phyloP scores from a whole-genome alignment of 1,140 invertebrate genomes.

The Drosophila malerkotliana region DNA sequence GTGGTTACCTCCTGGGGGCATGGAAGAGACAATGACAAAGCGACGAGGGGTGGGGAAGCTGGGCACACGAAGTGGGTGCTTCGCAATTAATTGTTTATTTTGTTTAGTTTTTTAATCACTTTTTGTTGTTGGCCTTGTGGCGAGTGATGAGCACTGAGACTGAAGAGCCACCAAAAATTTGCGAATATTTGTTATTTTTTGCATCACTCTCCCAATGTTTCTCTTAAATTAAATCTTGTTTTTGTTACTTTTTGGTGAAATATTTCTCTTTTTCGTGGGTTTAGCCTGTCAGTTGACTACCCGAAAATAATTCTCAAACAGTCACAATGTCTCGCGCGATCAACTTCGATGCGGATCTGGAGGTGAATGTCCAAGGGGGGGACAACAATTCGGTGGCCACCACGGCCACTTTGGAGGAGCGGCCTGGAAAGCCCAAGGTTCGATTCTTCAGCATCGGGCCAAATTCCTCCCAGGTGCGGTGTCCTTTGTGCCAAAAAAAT shows the following conservation, averaged over 20 bases:
- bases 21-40: slow-evolving; percentile 65
- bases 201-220: slow-evolving; percentile 7
- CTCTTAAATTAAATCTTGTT: slow-evolving; percentile 20
- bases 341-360: slow-evolving; percentile 66
- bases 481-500: slow-evolving; percentile 65
- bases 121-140: slow-evolving; percentile 41
- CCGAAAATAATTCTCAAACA: slow-evolving; percentile 26
- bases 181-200: slow-evolving; percentile 21
- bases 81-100: slow-evolving; percentile 36
- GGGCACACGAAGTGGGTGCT: slow-evolving; percentile 23
- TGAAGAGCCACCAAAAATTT: slow-evolving; percentile 17
- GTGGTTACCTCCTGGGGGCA: slow-evolving; percentile 72
- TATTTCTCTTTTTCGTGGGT: slow-evolving; percentile 23
- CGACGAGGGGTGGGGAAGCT: background rate
- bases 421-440: slow-evolving; percentile 54
- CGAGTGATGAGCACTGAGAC: slow-evolving; percentile 20
- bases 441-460: slow-evolving; percentile 73
- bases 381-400: slow-evolving; percentile 50
- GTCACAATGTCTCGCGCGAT: slow-evolving; percentile 59
- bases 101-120: slow-evolving; percentile 43
- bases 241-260: slow-evolving; percentile 1
- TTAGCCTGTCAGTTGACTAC: slow-evolving; percentile 6
- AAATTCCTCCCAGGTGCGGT: slow-evolving; percentile 59
- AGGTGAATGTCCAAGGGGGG: slow-evolving; percentile 32
- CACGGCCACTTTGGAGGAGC: slow-evolving; percentile 50